Conservation (phyloP, 2,113 vertebrate genomes). For the Grammomys surdaster region DNA sequence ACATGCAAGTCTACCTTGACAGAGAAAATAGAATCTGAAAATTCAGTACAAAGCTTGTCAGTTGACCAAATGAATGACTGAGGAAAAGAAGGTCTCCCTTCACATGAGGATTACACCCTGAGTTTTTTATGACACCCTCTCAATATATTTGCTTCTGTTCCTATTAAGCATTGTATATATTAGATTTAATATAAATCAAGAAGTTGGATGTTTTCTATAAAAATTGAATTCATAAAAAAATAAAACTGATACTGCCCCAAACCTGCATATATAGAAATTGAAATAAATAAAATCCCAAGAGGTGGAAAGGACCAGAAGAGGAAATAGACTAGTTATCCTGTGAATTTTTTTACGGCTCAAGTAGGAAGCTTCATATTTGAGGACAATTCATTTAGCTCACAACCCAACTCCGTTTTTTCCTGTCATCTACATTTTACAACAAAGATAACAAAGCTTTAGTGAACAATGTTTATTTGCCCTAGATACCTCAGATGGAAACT, state of each 20-base stretch:
- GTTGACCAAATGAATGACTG: not conserved
- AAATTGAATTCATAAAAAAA: constrained; percentile 51
- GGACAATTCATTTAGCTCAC: constrained; percentile 23
- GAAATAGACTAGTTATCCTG: not conserved
- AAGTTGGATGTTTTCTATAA: not conserved
- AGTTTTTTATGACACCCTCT: not conserved
- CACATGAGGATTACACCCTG: not conserved
- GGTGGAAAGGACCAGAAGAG: not conserved
- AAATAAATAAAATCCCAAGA: constrained; percentile 29
- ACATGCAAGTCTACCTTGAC: not conserved
- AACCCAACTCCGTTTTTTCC: not conserved
- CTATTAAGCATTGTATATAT: constrained; percentile 17
- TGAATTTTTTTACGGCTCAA: constrained; percentile 28
- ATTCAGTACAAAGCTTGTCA: not conserved
- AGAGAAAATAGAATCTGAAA: not conserved
- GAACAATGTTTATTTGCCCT: not conserved
- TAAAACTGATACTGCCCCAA: constrained; percentile 16
- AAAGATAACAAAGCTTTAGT: constrained; percentile 16
- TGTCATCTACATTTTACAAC: constrained; percentile 35
- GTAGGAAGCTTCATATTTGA: not conserved
- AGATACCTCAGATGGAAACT: not conserved
- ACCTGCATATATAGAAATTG: not conserved
- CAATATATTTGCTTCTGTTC: not conserved
- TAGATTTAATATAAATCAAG: constrained; percentile 48
- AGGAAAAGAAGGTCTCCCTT: not conserved